These are phyloP conservation scores for Microtus pennsylvanicus DNA, from an alignment of 2,113 vertebrate genomes.

Conservation along the genomic window DNA sequence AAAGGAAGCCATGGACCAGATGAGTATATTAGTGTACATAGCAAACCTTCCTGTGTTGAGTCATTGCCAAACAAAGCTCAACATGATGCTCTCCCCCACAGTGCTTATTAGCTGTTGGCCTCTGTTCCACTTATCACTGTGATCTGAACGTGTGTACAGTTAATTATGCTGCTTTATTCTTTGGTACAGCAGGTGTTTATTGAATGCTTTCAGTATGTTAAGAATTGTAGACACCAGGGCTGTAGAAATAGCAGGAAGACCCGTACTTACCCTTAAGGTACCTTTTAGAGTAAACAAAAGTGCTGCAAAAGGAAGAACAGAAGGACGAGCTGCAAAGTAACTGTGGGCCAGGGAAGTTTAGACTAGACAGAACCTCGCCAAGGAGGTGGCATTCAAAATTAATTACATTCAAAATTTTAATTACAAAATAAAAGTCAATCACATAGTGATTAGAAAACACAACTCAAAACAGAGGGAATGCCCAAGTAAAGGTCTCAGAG, in stretches of 20 bases:
- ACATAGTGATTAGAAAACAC: background rate
- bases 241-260: conserved; percentile 28
- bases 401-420: background rate
- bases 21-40: background rate
- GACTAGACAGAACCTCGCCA: background rate
- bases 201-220: background rate
- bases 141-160: conserved; percentile 14
- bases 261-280: background rate
- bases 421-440: background rate
- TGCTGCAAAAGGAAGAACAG: background rate
- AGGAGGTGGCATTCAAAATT: conserved; percentile 7
- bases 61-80: conserved; percentile 47
- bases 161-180: background rate
- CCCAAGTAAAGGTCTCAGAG: background rate
- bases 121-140: conserved; percentile 34
- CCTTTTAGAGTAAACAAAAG: conserved; percentile 15
- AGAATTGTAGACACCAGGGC: background rate
- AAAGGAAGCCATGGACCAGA: conserved; percentile 2
- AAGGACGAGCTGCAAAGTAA: background rate
- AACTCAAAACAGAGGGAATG: background rate
- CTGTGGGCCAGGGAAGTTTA: background rate
- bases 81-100: conserved; percentile 4
- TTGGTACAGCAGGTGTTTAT: conserved; percentile 25
- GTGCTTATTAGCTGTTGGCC: background rate
- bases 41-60: conserved; percentile 43